phyloP scores from a whole-genome alignment of 2,888 invertebrate species.

The Thecophora atra region DNA sequence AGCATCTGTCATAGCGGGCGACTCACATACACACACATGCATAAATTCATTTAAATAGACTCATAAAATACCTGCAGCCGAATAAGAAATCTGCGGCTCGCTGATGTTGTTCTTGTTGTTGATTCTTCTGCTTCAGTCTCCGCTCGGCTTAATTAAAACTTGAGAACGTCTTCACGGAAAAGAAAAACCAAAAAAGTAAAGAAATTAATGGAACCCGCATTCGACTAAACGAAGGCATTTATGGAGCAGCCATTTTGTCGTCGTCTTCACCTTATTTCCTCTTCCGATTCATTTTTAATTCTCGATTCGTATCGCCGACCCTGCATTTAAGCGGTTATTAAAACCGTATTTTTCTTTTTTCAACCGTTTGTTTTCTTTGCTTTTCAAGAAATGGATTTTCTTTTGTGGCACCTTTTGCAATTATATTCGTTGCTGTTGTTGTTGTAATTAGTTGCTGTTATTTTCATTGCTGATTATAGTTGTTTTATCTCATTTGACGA shows the following conservation, averaged over 20 bases:
- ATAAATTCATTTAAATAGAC: slow-evolving; percentile 5
- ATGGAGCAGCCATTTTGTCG: neutral
- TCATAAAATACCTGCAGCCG: neutral
- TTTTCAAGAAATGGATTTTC: too few species aligned
- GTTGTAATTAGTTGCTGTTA: too few species aligned
- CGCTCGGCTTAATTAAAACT: neutral
- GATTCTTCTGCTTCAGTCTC: slow-evolving; percentile 7
- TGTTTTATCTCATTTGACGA: too few species aligned
- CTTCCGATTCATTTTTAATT: neutral
- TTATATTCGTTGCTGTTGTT: too few species aligned
- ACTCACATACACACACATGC: slow-evolving; percentile 5
- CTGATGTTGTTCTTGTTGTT: slow-evolving; percentile 35
- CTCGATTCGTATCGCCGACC: neutral
- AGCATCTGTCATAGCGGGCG: neutral
- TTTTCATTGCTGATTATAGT: too few species aligned
- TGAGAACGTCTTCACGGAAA: neutral
- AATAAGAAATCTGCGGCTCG: neutral
- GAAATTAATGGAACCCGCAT: too few species aligned
- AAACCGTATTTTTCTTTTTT: neutral
- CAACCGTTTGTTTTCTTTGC: too few species aligned
- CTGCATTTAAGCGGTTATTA: neutral
- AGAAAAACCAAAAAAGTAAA: too few species aligned
- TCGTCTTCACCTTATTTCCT: neutral
- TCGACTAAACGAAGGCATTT: too few species aligned
- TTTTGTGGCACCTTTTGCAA: too few species aligned